These are phyloP conservation scores for Delichon dasypus DNA, from an alignment of 2,797 vertebrate species.

Conservation along the genomic window DNA sequence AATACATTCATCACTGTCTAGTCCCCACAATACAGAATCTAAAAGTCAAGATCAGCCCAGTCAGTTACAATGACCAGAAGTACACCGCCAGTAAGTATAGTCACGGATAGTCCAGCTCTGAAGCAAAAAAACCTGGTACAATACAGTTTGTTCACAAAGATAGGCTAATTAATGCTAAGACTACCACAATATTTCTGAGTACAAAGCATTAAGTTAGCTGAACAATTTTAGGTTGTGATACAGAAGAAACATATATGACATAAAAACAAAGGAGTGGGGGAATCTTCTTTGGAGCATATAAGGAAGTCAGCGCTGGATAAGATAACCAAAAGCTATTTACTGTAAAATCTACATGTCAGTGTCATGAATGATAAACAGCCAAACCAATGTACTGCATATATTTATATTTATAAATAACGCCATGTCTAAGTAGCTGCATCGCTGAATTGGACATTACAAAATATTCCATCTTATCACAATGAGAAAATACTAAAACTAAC, in stretches of 20 bases:
- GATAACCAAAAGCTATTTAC: constrained; percentile 58
- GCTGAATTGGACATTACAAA: constrained; percentile 35
- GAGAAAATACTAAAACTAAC: constrained; percentile 50
- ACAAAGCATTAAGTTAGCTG: constrained; percentile 66
- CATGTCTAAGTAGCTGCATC: constrained; percentile 12
- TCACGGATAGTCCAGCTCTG: constrained; percentile 48
- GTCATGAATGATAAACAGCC: constrained; percentile 49
- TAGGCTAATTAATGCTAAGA: constrained; percentile 50
- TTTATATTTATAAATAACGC: constrained; percentile 38
- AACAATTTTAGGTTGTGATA: background rate
- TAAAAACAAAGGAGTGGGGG: constrained; percentile 32
- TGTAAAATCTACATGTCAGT: background rate
- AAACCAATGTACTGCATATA: constrained; percentile 40
- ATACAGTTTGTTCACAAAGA: constrained; percentile 55
- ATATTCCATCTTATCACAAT: constrained; percentile 1
- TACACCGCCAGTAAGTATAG: constrained; percentile 24
- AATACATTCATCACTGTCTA: constrained; percentile 79
- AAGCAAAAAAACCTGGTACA: constrained; percentile 34
- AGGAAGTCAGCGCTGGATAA: constrained; percentile 36
- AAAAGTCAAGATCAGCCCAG: constrained; percentile 57
- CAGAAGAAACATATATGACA: constrained; percentile 45
- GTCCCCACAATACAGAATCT: constrained; percentile 67
- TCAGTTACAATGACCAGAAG: constrained; percentile 50
- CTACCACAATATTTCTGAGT: constrained; percentile 42
- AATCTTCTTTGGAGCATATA: constrained; percentile 70